A percentile compares a stretch with the other conserved stretches of the same genome.
Conservation (phyloP, 2,797 vertebrate genomes). For the Picus viridis region DNA sequence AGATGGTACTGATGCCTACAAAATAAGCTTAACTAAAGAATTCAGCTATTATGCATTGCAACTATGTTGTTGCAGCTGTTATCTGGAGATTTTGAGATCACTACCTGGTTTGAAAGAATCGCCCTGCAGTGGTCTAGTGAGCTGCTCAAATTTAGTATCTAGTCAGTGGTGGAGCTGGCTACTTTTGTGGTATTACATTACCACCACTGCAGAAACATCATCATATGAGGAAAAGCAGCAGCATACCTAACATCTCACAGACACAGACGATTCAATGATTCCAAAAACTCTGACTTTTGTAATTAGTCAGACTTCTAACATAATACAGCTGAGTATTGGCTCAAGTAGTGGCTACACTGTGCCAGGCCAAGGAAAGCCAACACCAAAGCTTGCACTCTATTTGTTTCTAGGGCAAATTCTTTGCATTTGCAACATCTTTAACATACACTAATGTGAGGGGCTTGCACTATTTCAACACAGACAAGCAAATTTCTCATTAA, state of each 20-base stretch:
- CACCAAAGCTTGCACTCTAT: neutral
- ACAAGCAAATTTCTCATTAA: neutral
- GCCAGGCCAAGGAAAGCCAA: neutral
- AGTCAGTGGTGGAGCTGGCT: neutral
- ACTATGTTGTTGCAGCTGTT: slow-evolving; percentile 22
- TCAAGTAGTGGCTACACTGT: neutral
- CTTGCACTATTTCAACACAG: neutral
- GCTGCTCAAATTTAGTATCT: neutral
- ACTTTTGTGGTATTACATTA: neutral
- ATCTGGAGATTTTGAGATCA: neutral
- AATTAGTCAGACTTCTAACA: neutral
- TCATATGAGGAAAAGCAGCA: neutral
- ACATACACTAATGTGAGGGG: neutral
- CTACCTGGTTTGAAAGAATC: neutral
- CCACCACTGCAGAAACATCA: neutral
- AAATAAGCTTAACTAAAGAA: slow-evolving; percentile 20
- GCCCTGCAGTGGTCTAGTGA: rapidly evolving
- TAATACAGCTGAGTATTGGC: neutral
- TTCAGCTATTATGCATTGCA: neutral
- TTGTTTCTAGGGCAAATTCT: neutral
- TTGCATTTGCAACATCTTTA: neutral
- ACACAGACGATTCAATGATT: neutral
- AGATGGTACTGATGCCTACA: neutral
- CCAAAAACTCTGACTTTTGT: neutral
- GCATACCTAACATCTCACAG: neutral